Evolutionary conservation across 2,797 vertebrate species (phyloP), one percentile per base, ranked within the genome.

Genomic region (Acanthis flammea): DNA sequence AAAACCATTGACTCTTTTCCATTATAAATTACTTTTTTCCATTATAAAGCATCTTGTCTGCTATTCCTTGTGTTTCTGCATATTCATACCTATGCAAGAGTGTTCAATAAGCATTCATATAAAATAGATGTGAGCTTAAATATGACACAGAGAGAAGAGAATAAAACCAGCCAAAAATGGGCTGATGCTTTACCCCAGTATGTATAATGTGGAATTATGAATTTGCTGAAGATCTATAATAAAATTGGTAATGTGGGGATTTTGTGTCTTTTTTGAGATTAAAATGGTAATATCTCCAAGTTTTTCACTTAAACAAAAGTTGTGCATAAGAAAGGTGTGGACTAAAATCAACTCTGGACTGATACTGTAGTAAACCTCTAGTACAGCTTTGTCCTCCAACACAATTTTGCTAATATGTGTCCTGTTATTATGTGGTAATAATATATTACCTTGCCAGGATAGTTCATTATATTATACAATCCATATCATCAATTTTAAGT

Each of bases 391-490:
- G 35, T 60, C 53, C 44, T 88, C 63, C 24, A 21, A 27, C 28
- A 50, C 30, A 47, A 35, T 86, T 93, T 83, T 89, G 48, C 27
- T 50, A 66, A 19, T 68, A 28, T 18, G 1, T 39, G 50, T 42
- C 80, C 47, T 31, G 37, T 80, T 70, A 23, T 54, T 42, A 65
- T 24, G 65, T 11, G 4, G 2, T 84, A 92, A 77, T 80, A 89
- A 80, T 67, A 58, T 51, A 53, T 88, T 74, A 54, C 62, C 47
- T 72, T 95, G 61, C 48, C 33, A 45, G 31, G 95, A 47, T 53
- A 95, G 93, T 96, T 94, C 70, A 92, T 95, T 80, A 80, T 67
- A 72, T 86, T 94, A 82, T 55, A 61, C 44, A 76, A 66, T 70
- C 7, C 57, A n/a, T 80, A 50, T 80, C 73, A 83, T 44, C 81